Percentiles rank a stretch among this genome's conserved stretches.
phyloP scores from a whole-genome alignment of 2,797 vertebrate genomes.

The Melanotaenia trifasciata region DNA sequence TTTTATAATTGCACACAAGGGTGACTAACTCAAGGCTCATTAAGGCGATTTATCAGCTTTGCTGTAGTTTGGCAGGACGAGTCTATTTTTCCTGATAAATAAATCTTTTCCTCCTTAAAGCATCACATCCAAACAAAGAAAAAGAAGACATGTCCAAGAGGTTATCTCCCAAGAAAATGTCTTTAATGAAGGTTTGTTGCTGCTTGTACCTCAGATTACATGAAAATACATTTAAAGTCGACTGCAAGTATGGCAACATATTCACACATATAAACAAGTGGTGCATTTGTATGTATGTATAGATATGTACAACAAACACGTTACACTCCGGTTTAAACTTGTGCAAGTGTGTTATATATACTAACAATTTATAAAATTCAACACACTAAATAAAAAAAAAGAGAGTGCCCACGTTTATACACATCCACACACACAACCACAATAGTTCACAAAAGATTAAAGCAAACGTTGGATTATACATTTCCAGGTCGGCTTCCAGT shows the following conservation, averaged over 20 bases:
- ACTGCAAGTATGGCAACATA: conserved; percentile 85
- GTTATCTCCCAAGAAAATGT: conserved; percentile 82
- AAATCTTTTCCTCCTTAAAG: conserved; percentile 29
- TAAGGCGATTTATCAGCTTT: conserved; percentile 75
- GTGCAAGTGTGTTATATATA: conserved; percentile 85
- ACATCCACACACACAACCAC: conserved; percentile 82
- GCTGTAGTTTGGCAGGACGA: conserved; percentile 69
- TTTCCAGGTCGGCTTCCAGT: conserved; percentile 82
- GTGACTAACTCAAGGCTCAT: conserved; percentile 79
- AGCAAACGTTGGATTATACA: conserved; percentile 85
- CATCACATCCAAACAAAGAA: conserved; percentile 11
- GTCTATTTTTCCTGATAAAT: conserved; percentile 48
- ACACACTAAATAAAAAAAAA: conserved; percentile 78
- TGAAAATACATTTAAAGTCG: conserved; percentile 84
- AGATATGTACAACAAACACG: conserved; percentile 84
- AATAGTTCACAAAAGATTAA: conserved; percentile 84
- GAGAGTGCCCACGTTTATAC: conserved; percentile 82
- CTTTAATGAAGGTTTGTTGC: conserved; percentile 84
- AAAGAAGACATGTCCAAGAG: conserved; percentile 51
- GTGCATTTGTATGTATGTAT: conserved; percentile 83
- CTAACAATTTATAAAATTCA: conserved; percentile 83
- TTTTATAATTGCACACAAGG: conserved; percentile 86
- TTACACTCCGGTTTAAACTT: conserved; percentile 82
- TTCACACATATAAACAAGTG: conserved; percentile 86
- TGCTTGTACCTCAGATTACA: conserved; percentile 84